A percentile compares a stretch with the other conserved stretches of the same genome.
Evolutionary conservation across 2,888 invertebrate genomes (phyloP).

Genomic region (Sicus ferrugineus): DNA sequence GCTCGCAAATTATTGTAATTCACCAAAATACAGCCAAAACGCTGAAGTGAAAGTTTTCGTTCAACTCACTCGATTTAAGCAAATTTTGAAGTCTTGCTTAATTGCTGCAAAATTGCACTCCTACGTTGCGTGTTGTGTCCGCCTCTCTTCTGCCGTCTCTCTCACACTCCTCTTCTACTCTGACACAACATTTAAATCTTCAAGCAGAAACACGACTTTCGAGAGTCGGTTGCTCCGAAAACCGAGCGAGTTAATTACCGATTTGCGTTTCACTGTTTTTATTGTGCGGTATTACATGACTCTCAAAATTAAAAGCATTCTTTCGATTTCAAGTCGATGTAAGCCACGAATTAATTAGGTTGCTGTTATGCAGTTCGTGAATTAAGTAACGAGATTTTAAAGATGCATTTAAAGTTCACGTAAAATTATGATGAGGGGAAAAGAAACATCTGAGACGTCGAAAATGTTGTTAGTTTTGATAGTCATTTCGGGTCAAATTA

Average conservation of each 20-base stretch:
- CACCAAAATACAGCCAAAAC: not conserved
- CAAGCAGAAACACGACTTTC: not conserved
- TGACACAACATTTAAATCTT: too few species aligned
- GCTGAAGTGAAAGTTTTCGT: conserved; percentile 18
- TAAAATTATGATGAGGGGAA: too few species aligned
- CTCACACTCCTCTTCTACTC: not conserved
- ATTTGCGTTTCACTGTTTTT: conserved; percentile 2
- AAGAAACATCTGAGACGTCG: too few species aligned
- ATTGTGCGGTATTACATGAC: not conserved
- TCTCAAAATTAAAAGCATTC: not conserved
- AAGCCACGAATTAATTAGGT: conserved; percentile 7
- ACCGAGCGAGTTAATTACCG: conserved; percentile 15
- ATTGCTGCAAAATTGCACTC: not conserved
- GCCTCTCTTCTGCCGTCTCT: not conserved
- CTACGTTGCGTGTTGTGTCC: not conserved
- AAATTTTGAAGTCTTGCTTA: not conserved
- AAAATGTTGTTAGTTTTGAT: too few species aligned
- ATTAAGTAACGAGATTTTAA: conserved; percentile 21
- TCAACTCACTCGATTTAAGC: not conserved
- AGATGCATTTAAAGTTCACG: too few species aligned
- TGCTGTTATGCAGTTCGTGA: not conserved
- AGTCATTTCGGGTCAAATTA: too few species aligned
- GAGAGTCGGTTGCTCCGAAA: not conserved
- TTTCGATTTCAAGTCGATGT: not conserved
- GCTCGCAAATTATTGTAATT: not conserved